Evolutionary conservation across 2,888 invertebrate species (phyloP), one percentile per base, ranked within the genome.

Genomic region (Protophormia terraenovae): DNA sequence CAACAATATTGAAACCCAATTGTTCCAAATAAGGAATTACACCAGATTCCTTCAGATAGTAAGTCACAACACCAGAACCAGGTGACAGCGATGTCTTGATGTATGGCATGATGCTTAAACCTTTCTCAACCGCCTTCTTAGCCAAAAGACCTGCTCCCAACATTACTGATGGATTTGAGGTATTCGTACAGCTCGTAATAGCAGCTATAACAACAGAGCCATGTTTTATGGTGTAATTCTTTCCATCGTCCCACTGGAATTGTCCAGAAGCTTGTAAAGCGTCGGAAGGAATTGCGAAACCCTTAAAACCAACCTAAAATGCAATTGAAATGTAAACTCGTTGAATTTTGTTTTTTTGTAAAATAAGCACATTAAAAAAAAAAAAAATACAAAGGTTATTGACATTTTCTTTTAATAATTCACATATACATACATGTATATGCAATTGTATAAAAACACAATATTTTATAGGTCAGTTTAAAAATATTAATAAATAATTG

Each of bases 141-240:
- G 99, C 99, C 71, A 99, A 92, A 35, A 99, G 93, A 89, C 98
- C 98, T 88, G 99, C 99, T 45, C 98, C 99, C 19, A 99, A 94
- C 99, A 99, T 99, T 6, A 99, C 99, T 87, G 98, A 98, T 0
- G 99, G 99, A 92, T 99, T 99, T 89, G 97, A 97, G 0, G 99
- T 99, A 91, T 99, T 99, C 73, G 99, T 99, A 92, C 99, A 99
- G 27, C 98, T 98, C 0, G 99, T 99, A 89, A 99, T 99, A 72
- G 99, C 99, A 0, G 99, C 98, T 87, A 99, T 98, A 78, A 99
- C 96, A 22, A 99, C 98, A 1, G 98, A 97, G 2, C 99, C 98
- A 92, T 99, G 98, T 0, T 93, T 94, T 86, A 99, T 94, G 50
- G 93, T 94, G 92, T 98, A 98, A 84, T 96, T 95, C 86, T 95